phyloP scores from a whole-genome alignment of 1,140 invertebrate genomes.

The Aphidius ervi region DNA sequence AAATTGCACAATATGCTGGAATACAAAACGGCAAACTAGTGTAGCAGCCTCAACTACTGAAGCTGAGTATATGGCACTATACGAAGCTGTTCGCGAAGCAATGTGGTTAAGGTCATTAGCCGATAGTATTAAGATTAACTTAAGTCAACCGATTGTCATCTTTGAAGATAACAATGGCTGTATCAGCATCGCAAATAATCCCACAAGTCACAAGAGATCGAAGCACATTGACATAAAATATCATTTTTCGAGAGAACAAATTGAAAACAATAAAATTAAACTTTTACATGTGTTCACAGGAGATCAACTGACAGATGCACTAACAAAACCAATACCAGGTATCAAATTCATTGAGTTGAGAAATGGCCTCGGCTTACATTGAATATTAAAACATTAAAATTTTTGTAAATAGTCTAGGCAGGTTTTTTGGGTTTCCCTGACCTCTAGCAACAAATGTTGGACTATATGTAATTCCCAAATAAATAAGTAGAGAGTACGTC shows the following conservation, averaged over 20 bases:
- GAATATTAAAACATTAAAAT: conserved; percentile 4
- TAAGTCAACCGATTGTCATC: neutral
- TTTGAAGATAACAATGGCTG: conserved; percentile 16
- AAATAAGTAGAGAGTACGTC: no score
- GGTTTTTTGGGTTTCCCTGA: conserved; percentile 27
- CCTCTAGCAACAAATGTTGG: conserved; percentile 25
- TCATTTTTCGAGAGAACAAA: conserved; percentile 17
- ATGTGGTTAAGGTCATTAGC: neutral
- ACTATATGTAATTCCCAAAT: conserved; percentile 15
- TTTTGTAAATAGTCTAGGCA: conserved; percentile 16
- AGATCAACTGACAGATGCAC: conserved; percentile 41
- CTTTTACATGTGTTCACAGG: conserved; percentile 46
- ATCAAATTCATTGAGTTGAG: conserved; percentile 36
- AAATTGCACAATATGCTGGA: neutral
- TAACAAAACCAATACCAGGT: conserved; percentile 23
- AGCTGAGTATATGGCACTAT: neutral
- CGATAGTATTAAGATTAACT: neutral
- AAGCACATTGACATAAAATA: conserved; percentile 19
- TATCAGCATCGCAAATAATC: conserved; percentile 18
- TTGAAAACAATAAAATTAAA: conserved; percentile 28
- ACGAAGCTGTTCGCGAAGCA: neutral
- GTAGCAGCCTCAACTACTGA: neutral
- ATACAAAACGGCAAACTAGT: neutral
- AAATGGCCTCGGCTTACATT: conserved; percentile 20
- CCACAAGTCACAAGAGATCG: conserved; percentile 10